A percentile compares a stretch with the other conserved stretches of the same genome.
phyloP scores from a whole-genome alignment of 2,888 invertebrate species.

The Blastobasis adustella region DNA sequence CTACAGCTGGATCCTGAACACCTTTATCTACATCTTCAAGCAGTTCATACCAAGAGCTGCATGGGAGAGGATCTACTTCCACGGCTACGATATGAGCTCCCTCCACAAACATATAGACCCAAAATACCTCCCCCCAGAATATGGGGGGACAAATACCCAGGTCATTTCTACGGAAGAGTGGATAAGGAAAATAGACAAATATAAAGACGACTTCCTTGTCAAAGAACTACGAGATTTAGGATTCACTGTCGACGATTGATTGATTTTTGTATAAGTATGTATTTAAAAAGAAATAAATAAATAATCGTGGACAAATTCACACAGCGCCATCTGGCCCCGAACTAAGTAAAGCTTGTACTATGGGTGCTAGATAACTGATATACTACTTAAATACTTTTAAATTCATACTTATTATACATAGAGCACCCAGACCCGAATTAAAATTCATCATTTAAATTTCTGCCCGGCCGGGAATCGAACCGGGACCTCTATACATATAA shows the following conservation, averaged over 20 bases:
- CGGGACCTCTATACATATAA: no score
- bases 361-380: no score
- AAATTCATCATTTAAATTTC: no score
- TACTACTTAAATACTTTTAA: no score
- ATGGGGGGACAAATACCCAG: slow-evolving; percentile 66
- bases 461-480: no score
- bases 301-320: no score
- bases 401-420: no score
- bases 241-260: slow-evolving; percentile 40
- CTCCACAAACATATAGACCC: slow-evolving; percentile 54
- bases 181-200: slow-evolving; percentile 70
- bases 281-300: no score
- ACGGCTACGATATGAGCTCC: slow-evolving; percentile 50
- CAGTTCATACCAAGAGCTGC: slow-evolving; percentile 81
- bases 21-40: slow-evolving; percentile 83
- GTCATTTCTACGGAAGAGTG: slow-evolving; percentile 78
- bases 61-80: slow-evolving; percentile 66
- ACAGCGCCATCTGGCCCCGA: no score
- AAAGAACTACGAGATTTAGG: slow-evolving; percentile 78
- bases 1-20: slow-evolving; percentile 86
- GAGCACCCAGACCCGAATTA: no score
- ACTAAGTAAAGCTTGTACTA: no score
- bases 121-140: slow-evolving; percentile 49
- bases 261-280: no score
- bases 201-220: slow-evolving; percentile 67